A percentile compares a stretch with the other conserved stretches of the same genome.
Evolutionary conservation across 2,113 vertebrate genomes (phyloP).

Genomic region (Pantherophis guttatus): DNA sequence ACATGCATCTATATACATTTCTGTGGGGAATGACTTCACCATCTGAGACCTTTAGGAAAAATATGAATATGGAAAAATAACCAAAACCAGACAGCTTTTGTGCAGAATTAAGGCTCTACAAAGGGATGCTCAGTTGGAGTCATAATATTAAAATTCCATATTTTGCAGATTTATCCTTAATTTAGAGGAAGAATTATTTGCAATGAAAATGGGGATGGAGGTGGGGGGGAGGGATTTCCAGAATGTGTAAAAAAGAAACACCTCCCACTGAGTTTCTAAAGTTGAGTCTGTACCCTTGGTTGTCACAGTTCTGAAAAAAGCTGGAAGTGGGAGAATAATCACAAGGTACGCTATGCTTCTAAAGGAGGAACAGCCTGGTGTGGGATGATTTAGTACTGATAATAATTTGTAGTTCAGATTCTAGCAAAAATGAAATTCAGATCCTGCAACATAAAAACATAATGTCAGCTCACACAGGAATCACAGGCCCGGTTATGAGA

Average conservation of each 20-base stretch:
- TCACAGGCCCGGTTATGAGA: neutral
- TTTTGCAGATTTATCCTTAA: neutral
- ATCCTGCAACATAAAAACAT: neutral
- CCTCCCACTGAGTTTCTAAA: neutral
- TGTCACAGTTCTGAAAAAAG: constrained; percentile 4
- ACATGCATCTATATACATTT: neutral
- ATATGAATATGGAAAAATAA: neutral
- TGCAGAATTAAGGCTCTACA: neutral
- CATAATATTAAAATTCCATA: neutral
- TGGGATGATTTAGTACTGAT: neutral
- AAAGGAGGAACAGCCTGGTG: neutral
- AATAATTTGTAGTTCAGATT: neutral
- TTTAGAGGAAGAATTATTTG: neutral
- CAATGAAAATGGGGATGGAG: rapidly evolving
- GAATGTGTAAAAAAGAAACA: neutral
- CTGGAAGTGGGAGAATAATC: constrained; percentile 8
- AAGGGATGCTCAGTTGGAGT: neutral
- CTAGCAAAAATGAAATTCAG: neutral
- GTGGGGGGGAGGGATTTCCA: neutral
- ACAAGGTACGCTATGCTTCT: neutral
- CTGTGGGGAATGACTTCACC: rapidly evolving
- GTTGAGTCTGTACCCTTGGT: neutral
- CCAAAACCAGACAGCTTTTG: neutral
- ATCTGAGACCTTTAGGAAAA: neutral
- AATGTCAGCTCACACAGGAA: neutral